Evolutionary conservation across 2,888 invertebrate genomes (phyloP).

Genomic region (Macaria notata): DNA sequence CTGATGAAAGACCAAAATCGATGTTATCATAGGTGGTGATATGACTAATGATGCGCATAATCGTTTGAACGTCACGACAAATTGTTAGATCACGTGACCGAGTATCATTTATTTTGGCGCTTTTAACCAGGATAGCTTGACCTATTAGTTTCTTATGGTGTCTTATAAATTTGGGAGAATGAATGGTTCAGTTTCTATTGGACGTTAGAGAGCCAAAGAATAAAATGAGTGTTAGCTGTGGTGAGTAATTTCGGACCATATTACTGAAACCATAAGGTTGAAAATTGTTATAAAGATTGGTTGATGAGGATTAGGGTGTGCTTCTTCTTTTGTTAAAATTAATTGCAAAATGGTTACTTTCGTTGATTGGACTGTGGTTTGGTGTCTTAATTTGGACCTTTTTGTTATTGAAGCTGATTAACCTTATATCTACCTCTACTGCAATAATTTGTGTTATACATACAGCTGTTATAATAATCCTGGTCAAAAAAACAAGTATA

Average conservation of each 20-base stretch:
- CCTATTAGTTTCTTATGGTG: slow-evolving; percentile 15
- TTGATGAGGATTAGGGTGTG: slow-evolving; percentile 46
- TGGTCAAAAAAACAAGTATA: too few relatives aligned
- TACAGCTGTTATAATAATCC: too few relatives aligned
- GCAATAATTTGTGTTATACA: too few relatives aligned
- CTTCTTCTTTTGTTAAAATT: slow-evolving; percentile 53
- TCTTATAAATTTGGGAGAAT: neutral
- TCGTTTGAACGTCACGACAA: slow-evolving; percentile 74
- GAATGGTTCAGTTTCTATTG: slow-evolving; percentile 41
- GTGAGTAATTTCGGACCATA: slow-evolving; percentile 37
- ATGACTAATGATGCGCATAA: slow-evolving; percentile 76
- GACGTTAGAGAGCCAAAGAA: slow-evolving; percentile 40
- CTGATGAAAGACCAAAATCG: slow-evolving; percentile 59
- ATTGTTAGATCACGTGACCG: slow-evolving; percentile 73
- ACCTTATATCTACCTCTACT: too few relatives aligned
- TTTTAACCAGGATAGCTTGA: slow-evolving; percentile 33
- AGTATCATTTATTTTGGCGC: slow-evolving; percentile 61
- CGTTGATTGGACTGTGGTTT: slow-evolving; percentile 48
- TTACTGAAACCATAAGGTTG: slow-evolving; percentile 27
- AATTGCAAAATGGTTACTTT: slow-evolving; percentile 49
- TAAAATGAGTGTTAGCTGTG: slow-evolving; percentile 40
- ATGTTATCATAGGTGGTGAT: slow-evolving; percentile 77
- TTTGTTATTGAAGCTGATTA: too few relatives aligned
- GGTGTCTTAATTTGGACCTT: slow-evolving; percentile 43
- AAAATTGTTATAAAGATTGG: slow-evolving; percentile 15